Percentiles rank a stretch among this genome's conserved stretches.
Conservation (phyloP, 1,140 invertebrate genomes). For the Hormaphis cornu region DNA sequence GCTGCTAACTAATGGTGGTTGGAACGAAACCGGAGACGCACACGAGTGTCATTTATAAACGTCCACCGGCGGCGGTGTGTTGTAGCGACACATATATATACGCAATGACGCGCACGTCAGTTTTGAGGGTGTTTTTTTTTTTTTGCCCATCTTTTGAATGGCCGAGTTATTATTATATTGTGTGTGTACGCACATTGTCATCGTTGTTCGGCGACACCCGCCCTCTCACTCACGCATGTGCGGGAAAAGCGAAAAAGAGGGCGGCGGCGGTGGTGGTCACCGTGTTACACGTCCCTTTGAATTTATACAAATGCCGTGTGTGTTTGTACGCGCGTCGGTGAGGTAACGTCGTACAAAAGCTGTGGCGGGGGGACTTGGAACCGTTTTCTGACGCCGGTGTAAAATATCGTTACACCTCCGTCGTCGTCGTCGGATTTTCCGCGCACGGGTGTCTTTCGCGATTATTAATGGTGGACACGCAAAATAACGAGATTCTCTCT, state of each 20-base stretch:
- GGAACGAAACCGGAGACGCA: constrained; percentile 17
- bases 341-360: background rate
- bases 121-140: constrained; percentile 4
- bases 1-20: constrained; percentile 18
- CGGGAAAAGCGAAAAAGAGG: too few relatives aligned
- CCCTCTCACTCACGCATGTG: background rate
- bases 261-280: too few relatives aligned
- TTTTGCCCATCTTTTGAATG: background rate
- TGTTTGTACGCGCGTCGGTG: background rate
- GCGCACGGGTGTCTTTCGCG: too few relatives aligned
- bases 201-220: background rate
- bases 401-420: constrained; percentile 2
- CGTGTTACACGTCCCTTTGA: background rate
- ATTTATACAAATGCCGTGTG: background rate
- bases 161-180: too few relatives aligned
- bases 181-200: too few relatives aligned
- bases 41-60: constrained; percentile 22
- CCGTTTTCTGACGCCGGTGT: background rate
- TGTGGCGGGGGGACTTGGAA: background rate
- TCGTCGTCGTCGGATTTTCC: background rate
- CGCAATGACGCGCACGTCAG: background rate
- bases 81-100: background rate
- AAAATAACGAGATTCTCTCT: background rate
- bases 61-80: too few relatives aligned
- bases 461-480: constrained; percentile 9